A percentile compares a stretch with the other conserved stretches of the same genome.
These are phyloP conservation scores for Plutella xylostella DNA, from an alignment of 2,888 invertebrate genomes.

Conservation along the genomic window DNA sequence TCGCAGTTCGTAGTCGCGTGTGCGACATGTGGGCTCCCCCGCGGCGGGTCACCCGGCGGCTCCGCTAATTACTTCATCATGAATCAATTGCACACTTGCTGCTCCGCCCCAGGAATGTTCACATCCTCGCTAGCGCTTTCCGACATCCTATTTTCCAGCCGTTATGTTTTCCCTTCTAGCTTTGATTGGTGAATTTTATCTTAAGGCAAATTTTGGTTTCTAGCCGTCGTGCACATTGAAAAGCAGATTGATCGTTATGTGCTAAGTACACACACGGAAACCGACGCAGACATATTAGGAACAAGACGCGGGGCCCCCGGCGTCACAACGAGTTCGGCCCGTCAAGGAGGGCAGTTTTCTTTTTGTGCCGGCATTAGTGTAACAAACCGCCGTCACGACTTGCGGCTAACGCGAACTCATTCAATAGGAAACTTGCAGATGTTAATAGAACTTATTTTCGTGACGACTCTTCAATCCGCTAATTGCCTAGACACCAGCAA, in stretches of 20 bases:
- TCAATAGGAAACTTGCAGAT: slow-evolving; percentile 4
- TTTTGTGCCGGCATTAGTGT: slow-evolving; percentile 54
- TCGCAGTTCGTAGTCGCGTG: slow-evolving; percentile 50
- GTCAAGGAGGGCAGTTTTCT: slow-evolving; percentile 49
- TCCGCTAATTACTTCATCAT: slow-evolving; percentile 58
- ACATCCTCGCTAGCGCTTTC: too few relatives aligned
- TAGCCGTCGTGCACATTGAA: too few relatives aligned
- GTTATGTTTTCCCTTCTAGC: too few relatives aligned
- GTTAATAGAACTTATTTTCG: slow-evolving; percentile 4
- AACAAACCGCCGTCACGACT: slow-evolving; percentile 61
- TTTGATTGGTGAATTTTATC: too few relatives aligned
- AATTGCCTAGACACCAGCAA: background rate
- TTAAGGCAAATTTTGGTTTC: too few relatives aligned
- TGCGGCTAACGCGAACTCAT: slow-evolving; percentile 26
- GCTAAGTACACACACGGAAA: too few relatives aligned
- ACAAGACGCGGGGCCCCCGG: too few relatives aligned
- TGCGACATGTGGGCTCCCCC: slow-evolving; percentile 63
- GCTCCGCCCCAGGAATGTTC: too few relatives aligned
- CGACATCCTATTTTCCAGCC: too few relatives aligned
- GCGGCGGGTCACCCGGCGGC: slow-evolving; percentile 51
- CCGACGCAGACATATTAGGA: too few relatives aligned
- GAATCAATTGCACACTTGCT: slow-evolving; percentile 12
- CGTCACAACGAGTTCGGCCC: too few relatives aligned
- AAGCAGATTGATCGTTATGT: too few relatives aligned
- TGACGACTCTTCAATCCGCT: slow-evolving; percentile 9